Conservation (phyloP, 1,140 invertebrate species). For the Goniozus legneri region DNA sequence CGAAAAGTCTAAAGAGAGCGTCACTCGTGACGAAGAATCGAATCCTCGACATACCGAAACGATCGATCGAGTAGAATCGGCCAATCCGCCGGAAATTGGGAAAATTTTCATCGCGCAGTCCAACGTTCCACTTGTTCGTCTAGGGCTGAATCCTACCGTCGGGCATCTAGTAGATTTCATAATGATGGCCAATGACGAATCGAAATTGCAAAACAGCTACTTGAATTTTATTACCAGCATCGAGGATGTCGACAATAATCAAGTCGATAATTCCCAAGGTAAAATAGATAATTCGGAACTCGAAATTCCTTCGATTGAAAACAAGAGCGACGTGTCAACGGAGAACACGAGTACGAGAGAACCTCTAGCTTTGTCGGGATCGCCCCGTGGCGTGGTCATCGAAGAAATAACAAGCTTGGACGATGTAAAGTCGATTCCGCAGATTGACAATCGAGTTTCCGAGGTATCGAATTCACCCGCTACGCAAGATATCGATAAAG, state of each 20-base stretch:
- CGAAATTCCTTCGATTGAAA: background rate
- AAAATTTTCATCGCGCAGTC: background rate
- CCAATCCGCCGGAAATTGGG: background rate
- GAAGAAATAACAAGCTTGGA: conserved; percentile 41
- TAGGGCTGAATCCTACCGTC: conserved; percentile 7
- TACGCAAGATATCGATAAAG: background rate
- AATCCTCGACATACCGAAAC: too few species aligned
- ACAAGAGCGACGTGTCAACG: background rate
- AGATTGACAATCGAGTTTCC: too few species aligned
- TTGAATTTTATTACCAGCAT: conserved; percentile 42
- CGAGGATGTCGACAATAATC: conserved; percentile 21
- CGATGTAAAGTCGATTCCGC: too few species aligned
- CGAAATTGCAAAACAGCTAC: conserved; percentile 30
- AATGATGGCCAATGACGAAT: conserved; percentile 19
- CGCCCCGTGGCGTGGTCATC: conserved; percentile 33
- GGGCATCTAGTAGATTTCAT: conserved; percentile 14
- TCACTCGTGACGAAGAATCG: too few species aligned
- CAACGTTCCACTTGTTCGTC: conserved; percentile 12
- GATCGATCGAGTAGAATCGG: background rate
- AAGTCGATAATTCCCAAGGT: conserved; percentile 1
- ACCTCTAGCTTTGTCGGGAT: conserved; percentile 21
- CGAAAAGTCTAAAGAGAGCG: too few species aligned
- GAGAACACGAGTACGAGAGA: conserved; percentile 16
- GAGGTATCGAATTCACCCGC: too few species aligned
- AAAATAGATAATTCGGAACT: background rate